Percentiles rank a stretch among this genome's conserved stretches.
Conservation (phyloP, 2,797 vertebrate species). For the Gymnothorax reevesii region DNA sequence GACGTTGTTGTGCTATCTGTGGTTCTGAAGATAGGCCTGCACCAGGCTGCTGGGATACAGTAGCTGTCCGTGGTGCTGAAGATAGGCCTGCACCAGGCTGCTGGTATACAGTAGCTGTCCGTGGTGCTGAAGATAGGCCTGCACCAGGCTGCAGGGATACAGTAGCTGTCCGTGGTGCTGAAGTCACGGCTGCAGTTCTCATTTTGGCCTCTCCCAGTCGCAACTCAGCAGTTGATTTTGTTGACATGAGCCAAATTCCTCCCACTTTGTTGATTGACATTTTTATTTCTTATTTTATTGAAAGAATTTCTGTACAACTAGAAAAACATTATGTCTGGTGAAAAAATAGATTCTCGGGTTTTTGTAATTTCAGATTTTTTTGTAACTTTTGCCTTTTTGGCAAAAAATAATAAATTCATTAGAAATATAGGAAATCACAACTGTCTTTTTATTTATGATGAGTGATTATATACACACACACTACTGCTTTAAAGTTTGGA, state of each 20-base stretch:
- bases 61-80: constrained; percentile 7
- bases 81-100: background rate
- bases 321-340: background rate
- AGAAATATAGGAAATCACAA: too few relatives aligned
- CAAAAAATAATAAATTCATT: too few relatives aligned
- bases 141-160: background rate
- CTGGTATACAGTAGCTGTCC: background rate
- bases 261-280: background rate
- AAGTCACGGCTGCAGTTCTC: background rate
- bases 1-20: background rate
- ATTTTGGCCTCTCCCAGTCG: background rate
- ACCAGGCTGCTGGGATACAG: background rate
- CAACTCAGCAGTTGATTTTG: background rate
- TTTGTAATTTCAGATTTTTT: background rate
- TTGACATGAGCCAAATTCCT: background rate
- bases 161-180: constrained; percentile 11
- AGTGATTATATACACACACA: too few relatives aligned
- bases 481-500: too few relatives aligned
- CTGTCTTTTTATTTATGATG: too few relatives aligned
- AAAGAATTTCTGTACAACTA: background rate
- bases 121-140: background rate
- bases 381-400: too few relatives aligned
- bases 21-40: background rate
- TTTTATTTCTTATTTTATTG: background rate
- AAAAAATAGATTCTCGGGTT: background rate